Conservation (phyloP, 2,113 vertebrate species). For the Nyctereutes procyonoides region DNA sequence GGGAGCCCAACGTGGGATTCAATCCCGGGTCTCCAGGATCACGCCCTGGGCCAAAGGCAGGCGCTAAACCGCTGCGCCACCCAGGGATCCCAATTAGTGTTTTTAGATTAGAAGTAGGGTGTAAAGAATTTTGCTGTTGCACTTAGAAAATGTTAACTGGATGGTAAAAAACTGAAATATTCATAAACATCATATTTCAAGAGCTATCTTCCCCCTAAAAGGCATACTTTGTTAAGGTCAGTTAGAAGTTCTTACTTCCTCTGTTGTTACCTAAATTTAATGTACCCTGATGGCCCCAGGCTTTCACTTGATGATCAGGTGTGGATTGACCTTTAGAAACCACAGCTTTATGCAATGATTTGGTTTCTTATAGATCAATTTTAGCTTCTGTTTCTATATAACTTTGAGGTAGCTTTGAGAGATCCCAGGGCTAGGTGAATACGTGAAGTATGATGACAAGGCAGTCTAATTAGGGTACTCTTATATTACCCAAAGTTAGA, state of each 20-base stretch:
- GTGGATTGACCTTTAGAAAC: neutral
- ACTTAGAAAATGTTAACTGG: neutral
- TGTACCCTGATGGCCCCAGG: neutral
- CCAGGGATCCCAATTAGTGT: neutral
- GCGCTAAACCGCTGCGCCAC: too few relatives aligned
- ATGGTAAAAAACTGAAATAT: neutral
- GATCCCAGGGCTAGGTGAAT: neutral
- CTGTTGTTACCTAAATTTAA: neutral
- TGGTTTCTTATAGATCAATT: neutral
- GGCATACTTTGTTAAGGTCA: neutral
- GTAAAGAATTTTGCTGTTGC: neutral
- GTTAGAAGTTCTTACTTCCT: neutral
- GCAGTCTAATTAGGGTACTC: neutral
- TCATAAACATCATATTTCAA: neutral
- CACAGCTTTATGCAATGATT: neutral
- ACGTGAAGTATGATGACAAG: neutral
- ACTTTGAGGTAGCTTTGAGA: neutral
- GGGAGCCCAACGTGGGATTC: too few relatives aligned
- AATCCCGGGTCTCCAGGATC: too few relatives aligned
- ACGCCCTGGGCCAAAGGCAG: too few relatives aligned
- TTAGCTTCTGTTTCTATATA: neutral
- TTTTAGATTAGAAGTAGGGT: neutral
- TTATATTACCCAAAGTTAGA: neutral
- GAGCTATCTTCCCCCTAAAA: neutral
- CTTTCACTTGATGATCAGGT: neutral